Evolutionary conservation across 2,113 vertebrate genomes (phyloP).

Genomic region (Dasyornis broadbenti): DNA sequence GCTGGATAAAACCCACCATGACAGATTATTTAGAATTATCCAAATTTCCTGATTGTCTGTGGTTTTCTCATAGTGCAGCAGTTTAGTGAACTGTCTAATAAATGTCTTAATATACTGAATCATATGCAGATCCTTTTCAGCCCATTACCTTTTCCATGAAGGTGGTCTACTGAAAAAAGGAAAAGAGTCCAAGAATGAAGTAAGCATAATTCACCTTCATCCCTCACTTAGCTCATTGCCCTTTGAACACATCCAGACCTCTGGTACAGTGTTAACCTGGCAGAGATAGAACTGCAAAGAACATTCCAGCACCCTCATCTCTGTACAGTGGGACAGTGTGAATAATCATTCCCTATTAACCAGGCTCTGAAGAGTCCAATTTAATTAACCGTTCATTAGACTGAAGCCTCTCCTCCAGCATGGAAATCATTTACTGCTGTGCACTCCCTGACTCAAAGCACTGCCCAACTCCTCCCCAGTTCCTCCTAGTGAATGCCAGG

Average conservation of each 20-base stretch:
- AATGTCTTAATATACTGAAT: background rate
- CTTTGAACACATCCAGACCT: background rate
- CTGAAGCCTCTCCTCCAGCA: background rate
- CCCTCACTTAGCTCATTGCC: background rate
- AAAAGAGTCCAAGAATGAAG: background rate
- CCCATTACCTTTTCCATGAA: rapidly evolving
- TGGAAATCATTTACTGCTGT: background rate
- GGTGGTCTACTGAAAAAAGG: background rate
- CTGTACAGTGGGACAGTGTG: background rate
- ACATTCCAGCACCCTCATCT: background rate
- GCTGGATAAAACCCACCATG: background rate
- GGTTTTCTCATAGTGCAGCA: background rate
- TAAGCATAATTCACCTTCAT: background rate
- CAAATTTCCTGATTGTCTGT: background rate
- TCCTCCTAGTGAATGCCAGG: background rate
- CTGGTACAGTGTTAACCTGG: background rate
- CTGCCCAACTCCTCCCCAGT: background rate
- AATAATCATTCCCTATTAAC: background rate
- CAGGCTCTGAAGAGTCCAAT: background rate
- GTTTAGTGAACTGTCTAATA: background rate
- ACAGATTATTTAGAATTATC: background rate
- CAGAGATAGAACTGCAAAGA: background rate
- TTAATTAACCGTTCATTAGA: background rate
- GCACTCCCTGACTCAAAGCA: background rate
- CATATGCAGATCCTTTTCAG: background rate